Percentiles rank a stretch among this genome's conserved stretches.
phyloP scores from a whole-genome alignment of 2,888 invertebrate genomes.

The Folsomia candida region DNA sequence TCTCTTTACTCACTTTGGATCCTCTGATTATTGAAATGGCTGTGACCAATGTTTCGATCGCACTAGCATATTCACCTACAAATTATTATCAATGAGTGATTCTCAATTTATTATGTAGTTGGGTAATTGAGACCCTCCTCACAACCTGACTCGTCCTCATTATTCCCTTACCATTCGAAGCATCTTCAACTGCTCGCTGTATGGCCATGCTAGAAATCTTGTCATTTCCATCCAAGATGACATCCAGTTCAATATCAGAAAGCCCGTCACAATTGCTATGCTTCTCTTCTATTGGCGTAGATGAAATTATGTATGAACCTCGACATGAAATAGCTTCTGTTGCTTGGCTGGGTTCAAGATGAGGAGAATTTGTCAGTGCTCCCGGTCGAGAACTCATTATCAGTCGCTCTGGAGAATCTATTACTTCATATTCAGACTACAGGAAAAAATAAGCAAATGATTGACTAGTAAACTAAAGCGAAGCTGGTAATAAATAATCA shows the following conservation, averaged over 20 bases:
- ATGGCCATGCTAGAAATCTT: slow-evolving; percentile 97
- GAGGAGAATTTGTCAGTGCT: too few species aligned
- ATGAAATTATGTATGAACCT: slow-evolving; percentile 66
- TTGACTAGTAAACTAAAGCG: too few species aligned
- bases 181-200: slow-evolving; percentile 92
- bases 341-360: too few species aligned
- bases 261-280: too few species aligned
- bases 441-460: too few species aligned
- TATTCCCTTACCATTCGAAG: slow-evolving; percentile 69
- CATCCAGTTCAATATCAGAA: slow-evolving; percentile 76
- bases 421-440: too few species aligned
- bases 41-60: slow-evolving; percentile 96
- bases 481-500: too few species aligned
- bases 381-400: not conserved
- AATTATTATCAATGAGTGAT: slow-evolving; percentile 17
- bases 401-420: too few species aligned
- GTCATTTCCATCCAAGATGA: slow-evolving; percentile 92
- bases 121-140: too few species aligned
- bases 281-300: too few species aligned
- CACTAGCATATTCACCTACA: slow-evolving; percentile 87
- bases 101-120: too few species aligned
- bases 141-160: not conserved
- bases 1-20: slow-evolving; percentile 92
- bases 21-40: slow-evolving; percentile 97
- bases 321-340: slow-evolving; percentile 17